phyloP scores from a whole-genome alignment of 92 coral and sea anemone species.

The Zoanthus gigantus region DNA sequence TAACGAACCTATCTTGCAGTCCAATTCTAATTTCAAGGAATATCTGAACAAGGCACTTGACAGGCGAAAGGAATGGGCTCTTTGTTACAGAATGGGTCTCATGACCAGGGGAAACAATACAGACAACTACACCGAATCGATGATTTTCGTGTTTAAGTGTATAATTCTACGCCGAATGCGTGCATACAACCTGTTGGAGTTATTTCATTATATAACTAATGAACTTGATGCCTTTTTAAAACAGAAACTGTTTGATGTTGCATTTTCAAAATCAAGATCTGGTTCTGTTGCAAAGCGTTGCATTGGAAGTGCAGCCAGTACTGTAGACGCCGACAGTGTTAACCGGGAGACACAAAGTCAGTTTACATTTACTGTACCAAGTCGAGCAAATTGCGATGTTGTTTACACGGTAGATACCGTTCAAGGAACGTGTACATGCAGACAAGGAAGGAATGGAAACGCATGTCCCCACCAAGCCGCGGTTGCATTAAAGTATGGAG shows the following conservation, averaged over 20 bases:
- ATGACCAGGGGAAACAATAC: slow-evolving; percentile 78
- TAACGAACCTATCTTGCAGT: slow-evolving; percentile 43
- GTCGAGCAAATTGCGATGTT: slow-evolving; percentile 18
- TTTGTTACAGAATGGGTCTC: slow-evolving; percentile 39
- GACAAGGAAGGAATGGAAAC: slow-evolving; percentile 52
- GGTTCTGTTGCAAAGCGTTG: slow-evolving; percentile 53
- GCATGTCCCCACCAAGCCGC: slow-evolving; percentile 76
- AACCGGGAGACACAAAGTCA: slow-evolving; percentile 42
- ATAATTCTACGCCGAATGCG: slow-evolving; percentile 56
- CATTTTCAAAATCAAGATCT: slow-evolving; percentile 56
- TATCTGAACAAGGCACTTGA: slow-evolving; percentile 56
- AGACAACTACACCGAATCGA: slow-evolving; percentile 72
- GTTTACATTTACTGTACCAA: slow-evolving; percentile 54
- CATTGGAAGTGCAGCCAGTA: slow-evolving; percentile 59
- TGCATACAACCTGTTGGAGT: slow-evolving; percentile 68
- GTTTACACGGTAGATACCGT: slow-evolving; percentile 51
- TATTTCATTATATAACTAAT: slow-evolving; percentile 52
- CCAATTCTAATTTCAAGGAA: slow-evolving; percentile 40
- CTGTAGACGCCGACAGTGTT: slow-evolving; percentile 46
- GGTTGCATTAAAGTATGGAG: slow-evolving; percentile 65
- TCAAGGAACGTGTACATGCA: slow-evolving; percentile 60
- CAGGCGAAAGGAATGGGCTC: slow-evolving; percentile 67
- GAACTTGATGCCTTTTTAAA: slow-evolving; percentile 62
- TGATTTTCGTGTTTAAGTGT: slow-evolving; percentile 71
- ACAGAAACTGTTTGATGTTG: slow-evolving; percentile 52